Percentiles rank a stretch among this genome's conserved stretches.
Evolutionary conservation across 2,113 vertebrate species (phyloP).

Genomic region (Macrotus californicus): DNA sequence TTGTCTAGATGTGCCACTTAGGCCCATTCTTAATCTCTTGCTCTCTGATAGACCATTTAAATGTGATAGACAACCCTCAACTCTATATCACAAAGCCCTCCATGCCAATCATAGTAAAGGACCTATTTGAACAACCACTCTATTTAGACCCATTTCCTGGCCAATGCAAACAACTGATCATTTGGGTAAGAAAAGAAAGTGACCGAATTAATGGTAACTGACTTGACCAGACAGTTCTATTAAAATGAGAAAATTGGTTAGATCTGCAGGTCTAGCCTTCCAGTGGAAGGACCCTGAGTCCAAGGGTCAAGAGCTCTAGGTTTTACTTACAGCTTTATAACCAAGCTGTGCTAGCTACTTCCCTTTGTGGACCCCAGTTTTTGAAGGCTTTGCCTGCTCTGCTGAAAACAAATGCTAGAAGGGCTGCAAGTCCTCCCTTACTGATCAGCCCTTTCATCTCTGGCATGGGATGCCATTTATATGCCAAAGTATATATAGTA

Average conservation of each 20-base stretch:
- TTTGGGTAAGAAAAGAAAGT: constrained; percentile 1
- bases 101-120: background rate
- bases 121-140: background rate
- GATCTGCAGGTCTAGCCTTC: background rate
- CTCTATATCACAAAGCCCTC: background rate
- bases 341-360: background rate
- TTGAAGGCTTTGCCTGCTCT: background rate
- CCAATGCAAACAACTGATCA: background rate
- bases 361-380: background rate
- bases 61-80: background rate
- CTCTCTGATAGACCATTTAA: background rate
- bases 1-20: background rate
- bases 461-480: constrained; percentile 4
- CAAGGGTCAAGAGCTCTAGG: background rate
- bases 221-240: background rate
- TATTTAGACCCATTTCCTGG: background rate
- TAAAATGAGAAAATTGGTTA: background rate
- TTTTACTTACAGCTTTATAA: background rate
- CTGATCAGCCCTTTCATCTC: constrained; percentile 1
- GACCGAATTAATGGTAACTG: background rate
- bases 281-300: background rate
- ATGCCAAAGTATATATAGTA: background rate
- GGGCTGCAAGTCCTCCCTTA: background rate
- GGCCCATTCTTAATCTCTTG: background rate
- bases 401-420: background rate